Evolutionary conservation across 1,140 invertebrate genomes (phyloP).

Genomic region (Panagrolaimus sp.): DNA sequence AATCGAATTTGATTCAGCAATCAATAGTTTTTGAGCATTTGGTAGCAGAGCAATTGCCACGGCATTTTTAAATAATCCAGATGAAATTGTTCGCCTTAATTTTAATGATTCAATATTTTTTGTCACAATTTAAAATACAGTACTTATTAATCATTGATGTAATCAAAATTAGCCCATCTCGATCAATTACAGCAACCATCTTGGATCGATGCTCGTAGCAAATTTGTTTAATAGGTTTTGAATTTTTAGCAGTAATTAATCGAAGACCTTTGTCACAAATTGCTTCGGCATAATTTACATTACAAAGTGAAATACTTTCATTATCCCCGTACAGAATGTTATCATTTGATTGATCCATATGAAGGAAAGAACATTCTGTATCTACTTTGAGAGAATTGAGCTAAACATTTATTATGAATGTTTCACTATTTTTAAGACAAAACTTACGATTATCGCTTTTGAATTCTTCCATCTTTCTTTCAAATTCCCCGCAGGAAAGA

Average conservation of each 20-base stretch:
- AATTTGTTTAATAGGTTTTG: conserved; percentile 25
- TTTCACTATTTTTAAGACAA: neutral
- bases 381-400: conserved; percentile 18
- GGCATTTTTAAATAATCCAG: neutral
- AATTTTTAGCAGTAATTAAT: conserved; percentile 28
- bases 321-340: conserved; percentile 24
- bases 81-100: neutral
- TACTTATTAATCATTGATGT: conserved; percentile 9
- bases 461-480: conserved; percentile 27
- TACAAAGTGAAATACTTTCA: conserved; percentile 31
- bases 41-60: neutral
- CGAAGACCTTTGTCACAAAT: conserved; percentile 32
- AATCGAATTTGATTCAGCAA: neutral
- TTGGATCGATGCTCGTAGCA: conserved; percentile 21
- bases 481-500: conserved; percentile 26
- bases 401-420: conserved; percentile 9
- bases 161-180: conserved; percentile 19
- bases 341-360: conserved; percentile 24
- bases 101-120: no score
- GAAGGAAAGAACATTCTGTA: conserved; percentile 19
- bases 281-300: conserved; percentile 30
- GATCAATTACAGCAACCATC: conserved; percentile 18
- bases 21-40: neutral
- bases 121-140: no score
- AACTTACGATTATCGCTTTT: conserved; percentile 34